Evolutionary conservation across 2,113 vertebrate genomes (phyloP).

Genomic region (Elephas maximus): DNA sequence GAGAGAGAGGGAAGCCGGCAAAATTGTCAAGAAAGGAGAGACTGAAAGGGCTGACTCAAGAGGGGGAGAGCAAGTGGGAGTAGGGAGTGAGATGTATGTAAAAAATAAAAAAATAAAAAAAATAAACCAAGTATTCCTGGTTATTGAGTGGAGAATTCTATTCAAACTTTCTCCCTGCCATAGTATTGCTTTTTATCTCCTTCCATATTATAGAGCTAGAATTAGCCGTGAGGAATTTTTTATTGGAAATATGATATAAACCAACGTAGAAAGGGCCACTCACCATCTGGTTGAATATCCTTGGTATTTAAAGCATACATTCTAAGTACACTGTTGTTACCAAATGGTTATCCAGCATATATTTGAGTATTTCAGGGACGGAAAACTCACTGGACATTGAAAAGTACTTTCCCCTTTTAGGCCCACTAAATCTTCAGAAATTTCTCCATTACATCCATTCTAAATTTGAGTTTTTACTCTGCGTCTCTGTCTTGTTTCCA

Average conservation of each 20-base stretch:
- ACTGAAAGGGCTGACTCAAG: no score
- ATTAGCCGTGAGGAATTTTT: constrained; percentile 1
- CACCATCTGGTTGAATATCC: not conserved
- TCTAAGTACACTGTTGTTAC: not conserved
- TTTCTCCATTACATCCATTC: not conserved
- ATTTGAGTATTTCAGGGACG: not conserved
- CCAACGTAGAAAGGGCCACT: not conserved
- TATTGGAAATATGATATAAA: not conserved
- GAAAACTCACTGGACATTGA: not conserved
- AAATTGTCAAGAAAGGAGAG: no score
- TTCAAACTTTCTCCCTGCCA: not conserved
- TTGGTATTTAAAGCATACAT: not conserved
- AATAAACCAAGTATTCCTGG: not conserved
- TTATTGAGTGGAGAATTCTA: not conserved
- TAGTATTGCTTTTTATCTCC: not conserved
- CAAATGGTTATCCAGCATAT: not conserved
- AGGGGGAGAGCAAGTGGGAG: no score
- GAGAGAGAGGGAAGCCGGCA: no score
- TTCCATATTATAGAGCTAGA: not conserved
- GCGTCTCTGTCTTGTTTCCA: not conserved
- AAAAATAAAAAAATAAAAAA: not conserved
- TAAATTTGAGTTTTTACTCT: not conserved
- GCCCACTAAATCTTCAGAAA: not conserved
- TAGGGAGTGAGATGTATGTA: no score
- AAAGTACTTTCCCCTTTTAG: not conserved